Evolutionary conservation across 2,888 invertebrate species (phyloP).

Genomic region (Agriopis leucophaearia): DNA sequence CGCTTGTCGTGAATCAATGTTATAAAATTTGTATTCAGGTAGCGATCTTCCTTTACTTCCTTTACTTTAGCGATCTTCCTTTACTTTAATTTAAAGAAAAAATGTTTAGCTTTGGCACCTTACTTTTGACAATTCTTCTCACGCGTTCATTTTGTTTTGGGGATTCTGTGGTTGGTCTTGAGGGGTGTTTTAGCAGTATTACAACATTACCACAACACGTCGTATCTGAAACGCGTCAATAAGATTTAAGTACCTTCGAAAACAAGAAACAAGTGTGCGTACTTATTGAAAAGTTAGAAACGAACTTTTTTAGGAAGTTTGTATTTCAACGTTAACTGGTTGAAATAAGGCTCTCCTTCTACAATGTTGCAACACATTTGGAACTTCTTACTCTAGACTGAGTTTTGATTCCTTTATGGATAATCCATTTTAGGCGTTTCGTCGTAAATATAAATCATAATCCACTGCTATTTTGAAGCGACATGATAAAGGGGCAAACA

Average conservation of each 20-base stretch:
- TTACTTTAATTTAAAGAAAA: constrained; percentile 75
- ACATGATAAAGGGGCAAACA: too few species aligned
- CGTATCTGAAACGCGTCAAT: constrained; percentile 15
- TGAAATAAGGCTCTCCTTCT: too few species aligned
- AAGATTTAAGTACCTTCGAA: constrained; percentile 22
- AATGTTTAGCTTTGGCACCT: constrained; percentile 45
- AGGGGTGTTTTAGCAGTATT: constrained; percentile 42
- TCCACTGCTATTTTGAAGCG: too few species aligned
- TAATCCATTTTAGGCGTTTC: too few species aligned
- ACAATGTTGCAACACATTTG: too few species aligned
- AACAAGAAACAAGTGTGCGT: constrained; percentile 15
- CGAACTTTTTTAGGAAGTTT: not conserved
- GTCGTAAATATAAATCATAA: too few species aligned
- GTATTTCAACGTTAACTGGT: too few species aligned
- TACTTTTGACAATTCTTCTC: constrained; percentile 38
- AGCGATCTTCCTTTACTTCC: constrained; percentile 68
- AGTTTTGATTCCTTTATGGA: too few species aligned
- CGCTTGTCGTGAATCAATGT: constrained; percentile 80
- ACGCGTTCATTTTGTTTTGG: constrained; percentile 42
- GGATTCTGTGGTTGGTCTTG: constrained; percentile 41
- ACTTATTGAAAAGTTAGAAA: constrained; percentile 1
- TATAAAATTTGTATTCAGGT: constrained; percentile 83
- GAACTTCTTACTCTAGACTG: too few species aligned
- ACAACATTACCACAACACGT: constrained; percentile 31
- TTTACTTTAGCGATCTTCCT: constrained; percentile 69